A percentile compares a stretch with the other conserved stretches of the same genome.
These are phyloP conservation scores for Tenthredo distinguenda DNA, from an alignment of 2,888 invertebrate genomes.

Conservation along the genomic window DNA sequence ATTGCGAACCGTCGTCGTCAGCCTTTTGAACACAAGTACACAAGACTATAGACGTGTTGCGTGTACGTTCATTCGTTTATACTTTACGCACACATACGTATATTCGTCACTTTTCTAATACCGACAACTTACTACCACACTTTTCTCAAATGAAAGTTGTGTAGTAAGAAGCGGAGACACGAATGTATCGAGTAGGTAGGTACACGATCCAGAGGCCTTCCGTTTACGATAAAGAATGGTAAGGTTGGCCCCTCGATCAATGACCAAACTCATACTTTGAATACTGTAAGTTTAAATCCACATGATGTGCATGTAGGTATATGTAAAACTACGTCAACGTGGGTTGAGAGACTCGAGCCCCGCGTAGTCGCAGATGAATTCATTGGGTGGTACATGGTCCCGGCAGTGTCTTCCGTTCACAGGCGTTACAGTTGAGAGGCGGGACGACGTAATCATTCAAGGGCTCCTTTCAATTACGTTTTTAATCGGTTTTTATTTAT, in stretches of 20 bases:
- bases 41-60: background rate
- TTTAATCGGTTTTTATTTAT: slow-evolving; percentile 42
- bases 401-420: slow-evolving; percentile 74
- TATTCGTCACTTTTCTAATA: background rate
- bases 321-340: slow-evolving; percentile 9
- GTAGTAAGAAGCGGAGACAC: background rate
- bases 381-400: slow-evolving; percentile 68
- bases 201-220: slow-evolving; percentile 18
- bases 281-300: background rate
- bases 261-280: background rate
- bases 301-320: background rate
- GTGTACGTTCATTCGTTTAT: background rate
- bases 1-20: slow-evolving; percentile 70
- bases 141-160: background rate
- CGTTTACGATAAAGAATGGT: background rate
- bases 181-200: background rate
- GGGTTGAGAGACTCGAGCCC: slow-evolving; percentile 11
- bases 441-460: slow-evolving; percentile 56
- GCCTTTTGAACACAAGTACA: slow-evolving; percentile 3
- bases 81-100: background rate
- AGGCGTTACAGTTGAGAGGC: slow-evolving; percentile 73
- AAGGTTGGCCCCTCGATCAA: slow-evolving; percentile 1
- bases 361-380: slow-evolving; percentile 72
- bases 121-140: slow-evolving; percentile 1
- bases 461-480: slow-evolving; percentile 48